Evolutionary conservation across 2,797 vertebrate genomes (phyloP), one percentile per base, ranked within the genome.

Genomic region (Hemibagrus guttatus): DNA sequence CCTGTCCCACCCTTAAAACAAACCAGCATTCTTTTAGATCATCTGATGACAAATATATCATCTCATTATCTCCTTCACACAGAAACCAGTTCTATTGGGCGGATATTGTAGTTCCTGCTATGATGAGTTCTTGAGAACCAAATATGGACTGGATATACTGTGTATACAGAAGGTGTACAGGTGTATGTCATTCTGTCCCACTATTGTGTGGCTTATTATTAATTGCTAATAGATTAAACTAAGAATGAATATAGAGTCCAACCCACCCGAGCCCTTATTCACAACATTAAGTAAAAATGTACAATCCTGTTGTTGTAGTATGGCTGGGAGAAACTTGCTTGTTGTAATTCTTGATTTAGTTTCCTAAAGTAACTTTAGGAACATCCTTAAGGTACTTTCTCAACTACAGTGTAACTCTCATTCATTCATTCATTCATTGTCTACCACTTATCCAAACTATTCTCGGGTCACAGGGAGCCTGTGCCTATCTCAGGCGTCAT

Each of bases 1-100:
- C 97, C 96, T 0, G 96, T 97, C 21, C 97, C 97, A 0, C 97
- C 97, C 97, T 98, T 85, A 28, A 71, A 46, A 61, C 54, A 81
- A 46, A 91, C 35, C 58, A 46, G 81, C 19, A 81, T 21, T 3
- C 11, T 31, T 46, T 82, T 66, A 81, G 42, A 46, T 61, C 68
- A 61, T 59, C 7, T n/a, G 23, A 69, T 21, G 16, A 64, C 63
- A 46, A 28, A 31, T 16, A 31, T 78, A 3, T 21, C 35, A 4
- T 49, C 35, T 54, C 39, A 86, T 54, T 78, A 79, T 54, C 76
- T 21, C 56, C 8, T 14, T 31, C 19, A 69, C 19, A 85, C 19
- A 59, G 21, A 59, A 79, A 26, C 6, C 76, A 21, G 12, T 75
- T 75, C 7, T 52, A 52, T 28, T 52, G 26, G 42, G 13, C 42